Evolutionary conservation across 2,113 vertebrate genomes (phyloP).

Genomic region (Xiphophorus couchianus): DNA sequence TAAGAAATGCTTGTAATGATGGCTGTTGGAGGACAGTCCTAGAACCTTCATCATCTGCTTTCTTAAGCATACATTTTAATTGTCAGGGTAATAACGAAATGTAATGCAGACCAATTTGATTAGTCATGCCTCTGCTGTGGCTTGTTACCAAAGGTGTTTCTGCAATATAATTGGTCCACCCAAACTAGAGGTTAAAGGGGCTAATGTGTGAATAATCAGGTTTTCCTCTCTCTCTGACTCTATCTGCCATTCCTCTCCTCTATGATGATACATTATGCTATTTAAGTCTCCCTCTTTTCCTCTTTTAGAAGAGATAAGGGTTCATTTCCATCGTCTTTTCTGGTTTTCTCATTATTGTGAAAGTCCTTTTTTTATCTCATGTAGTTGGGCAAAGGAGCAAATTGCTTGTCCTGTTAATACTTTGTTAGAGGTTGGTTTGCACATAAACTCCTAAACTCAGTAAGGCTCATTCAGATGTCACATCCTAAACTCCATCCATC

Average conservation of each 20-base stretch:
- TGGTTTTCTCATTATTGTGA: slow-evolving; percentile 72
- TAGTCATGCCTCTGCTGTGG: slow-evolving; percentile 8
- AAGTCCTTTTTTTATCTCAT: slow-evolving; percentile 71
- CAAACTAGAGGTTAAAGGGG: slow-evolving; percentile 56
- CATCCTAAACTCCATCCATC: slow-evolving; percentile 2
- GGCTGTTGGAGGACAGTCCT: not conserved
- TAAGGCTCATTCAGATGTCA: slow-evolving; percentile 42
- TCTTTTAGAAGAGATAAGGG: slow-evolving; percentile 71
- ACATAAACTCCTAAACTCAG: slow-evolving; percentile 53
- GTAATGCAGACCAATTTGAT: slow-evolving; percentile 17
- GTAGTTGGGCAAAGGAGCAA: slow-evolving; percentile 65
- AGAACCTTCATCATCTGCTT: not conserved
- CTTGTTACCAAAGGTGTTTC: slow-evolving; percentile 25
- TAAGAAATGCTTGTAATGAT: not conserved
- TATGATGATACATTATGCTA: slow-evolving; percentile 69
- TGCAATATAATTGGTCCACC: slow-evolving; percentile 48
- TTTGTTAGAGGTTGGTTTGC: slow-evolving; percentile 67
- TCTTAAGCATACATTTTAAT: slow-evolving; percentile 31
- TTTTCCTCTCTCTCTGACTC: slow-evolving; percentile 43
- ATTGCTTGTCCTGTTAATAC: slow-evolving; percentile 74
- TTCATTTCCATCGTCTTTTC: slow-evolving; percentile 71
- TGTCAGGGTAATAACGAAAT: slow-evolving; percentile 29
- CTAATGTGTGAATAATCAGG: slow-evolving; percentile 65
- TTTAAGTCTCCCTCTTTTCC: slow-evolving; percentile 71
- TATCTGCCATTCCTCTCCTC: slow-evolving; percentile 40